phyloP scores from a whole-genome alignment of 2,113 vertebrate genomes.

The Neogobius melanostomus region DNA sequence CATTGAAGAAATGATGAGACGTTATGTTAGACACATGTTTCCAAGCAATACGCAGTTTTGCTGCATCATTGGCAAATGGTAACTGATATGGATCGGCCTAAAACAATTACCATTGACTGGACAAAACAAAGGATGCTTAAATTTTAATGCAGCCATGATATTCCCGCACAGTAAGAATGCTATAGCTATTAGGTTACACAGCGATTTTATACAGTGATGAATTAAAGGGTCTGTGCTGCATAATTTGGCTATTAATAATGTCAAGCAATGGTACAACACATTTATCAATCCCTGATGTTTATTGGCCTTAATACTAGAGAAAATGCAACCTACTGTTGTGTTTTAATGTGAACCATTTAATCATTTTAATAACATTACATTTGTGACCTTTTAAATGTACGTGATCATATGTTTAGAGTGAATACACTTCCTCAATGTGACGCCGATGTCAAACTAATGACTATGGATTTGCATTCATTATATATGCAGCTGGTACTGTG shows the following conservation, averaged over 20 bases:
- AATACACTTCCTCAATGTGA: neutral
- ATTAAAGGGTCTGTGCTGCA: neutral
- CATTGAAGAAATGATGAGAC: constrained; percentile 19
- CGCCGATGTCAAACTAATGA: constrained; percentile 31
- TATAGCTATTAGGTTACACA: constrained; percentile 2
- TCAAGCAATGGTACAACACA: neutral
- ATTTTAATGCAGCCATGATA: constrained; percentile 23
- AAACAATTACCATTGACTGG: constrained; percentile 28
- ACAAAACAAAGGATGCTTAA: constrained; percentile 20
- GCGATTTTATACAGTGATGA: constrained; percentile 1
- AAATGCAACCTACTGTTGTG: neutral
- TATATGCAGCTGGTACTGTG: constrained; percentile 12
- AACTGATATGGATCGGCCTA: constrained; percentile 16
- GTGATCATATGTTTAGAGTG: constrained; percentile 9
- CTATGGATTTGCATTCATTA: constrained; percentile 2
- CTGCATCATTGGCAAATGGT: constrained; percentile 9
- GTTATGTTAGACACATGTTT: neutral
- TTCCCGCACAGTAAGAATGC: constrained; percentile 11
- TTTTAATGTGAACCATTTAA: neutral
- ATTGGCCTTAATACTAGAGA: constrained; percentile 6
- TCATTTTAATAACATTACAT: constrained; percentile 10
- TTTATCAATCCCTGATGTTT: constrained; percentile 12
- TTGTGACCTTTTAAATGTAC: constrained; percentile 23
- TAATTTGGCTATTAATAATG: constrained; percentile 12
- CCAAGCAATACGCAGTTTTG: neutral